Conservation (phyloP, 2,797 vertebrate genomes). For the Garrulus glandarius region DNA sequence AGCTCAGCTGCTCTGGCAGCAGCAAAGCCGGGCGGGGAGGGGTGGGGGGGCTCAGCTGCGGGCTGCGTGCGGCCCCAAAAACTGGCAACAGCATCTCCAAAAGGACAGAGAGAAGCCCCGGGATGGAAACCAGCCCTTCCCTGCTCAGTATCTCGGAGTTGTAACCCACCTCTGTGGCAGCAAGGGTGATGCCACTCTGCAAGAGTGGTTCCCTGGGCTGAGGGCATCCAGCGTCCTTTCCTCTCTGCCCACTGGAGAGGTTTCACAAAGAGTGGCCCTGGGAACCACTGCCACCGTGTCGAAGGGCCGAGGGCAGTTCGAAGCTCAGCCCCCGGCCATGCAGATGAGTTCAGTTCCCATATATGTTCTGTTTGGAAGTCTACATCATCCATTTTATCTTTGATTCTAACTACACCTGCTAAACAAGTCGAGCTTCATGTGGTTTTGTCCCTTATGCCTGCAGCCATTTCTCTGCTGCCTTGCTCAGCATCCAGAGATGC, state of each 20-base stretch:
- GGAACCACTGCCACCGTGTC: rapidly evolving
- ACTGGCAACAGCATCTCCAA: neutral
- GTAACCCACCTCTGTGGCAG: neutral
- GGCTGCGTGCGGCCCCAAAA: neutral
- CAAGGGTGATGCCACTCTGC: neutral
- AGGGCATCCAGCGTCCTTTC: neutral
- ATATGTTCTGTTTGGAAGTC: neutral
- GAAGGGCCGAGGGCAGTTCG: neutral
- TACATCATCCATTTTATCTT: neutral
- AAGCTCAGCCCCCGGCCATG: neutral
- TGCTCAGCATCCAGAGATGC: neutral
- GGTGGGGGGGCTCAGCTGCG: neutral
- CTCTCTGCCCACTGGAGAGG: neutral
- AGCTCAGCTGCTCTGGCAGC: conserved; percentile 29
- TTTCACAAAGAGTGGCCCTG: neutral
- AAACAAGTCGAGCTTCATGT: neutral
- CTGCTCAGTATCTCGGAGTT: neutral
- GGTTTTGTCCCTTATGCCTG: neutral
- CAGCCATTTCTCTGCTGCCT: neutral
- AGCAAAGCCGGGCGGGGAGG: neutral
- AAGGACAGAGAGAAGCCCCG: neutral
- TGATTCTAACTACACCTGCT: neutral
- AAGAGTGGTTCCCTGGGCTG: rapidly evolving
- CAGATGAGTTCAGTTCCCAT: neutral
- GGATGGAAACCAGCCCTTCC: neutral